Base-by-base conservation (phyloP, 2,888 invertebrate species). In the Cantharis rustica region DNA sequence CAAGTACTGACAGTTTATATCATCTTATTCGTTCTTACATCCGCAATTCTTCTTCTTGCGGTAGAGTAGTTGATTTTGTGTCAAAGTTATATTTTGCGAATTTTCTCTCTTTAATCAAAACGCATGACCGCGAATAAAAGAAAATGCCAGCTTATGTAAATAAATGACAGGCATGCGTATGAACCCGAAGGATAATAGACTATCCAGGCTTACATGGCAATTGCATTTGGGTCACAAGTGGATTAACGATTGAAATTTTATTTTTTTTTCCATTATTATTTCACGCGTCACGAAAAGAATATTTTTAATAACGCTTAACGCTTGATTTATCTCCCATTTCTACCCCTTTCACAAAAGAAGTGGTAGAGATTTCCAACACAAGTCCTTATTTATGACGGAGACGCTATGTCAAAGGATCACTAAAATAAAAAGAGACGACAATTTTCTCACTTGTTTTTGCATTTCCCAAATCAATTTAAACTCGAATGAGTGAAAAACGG, bases 181-280 rank as follows among this genome's bases (percentile, higher is more conserved):
- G 63, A 47, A 61, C 76, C 75, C 68, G 72, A 79, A 78, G 81
- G 82, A 81, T 83, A 81, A 80, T 81, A 84, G 84, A 85, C 82
- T 82, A 83, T 81, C 81, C 79, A 78, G 81, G 83, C 83, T 85
- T 86, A 86, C 86, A 86, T 80, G 84, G 84, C 84, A 85, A 86
- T 85, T 84, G 86, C 86, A 86, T 86, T 86, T 85, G 84, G 86
- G 85, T 86, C 84, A 84, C 82, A 85, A 84, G 85, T 84, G 84
- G 86, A 85, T 86, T 85, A 85, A 82, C 76, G 80, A 81, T 82
- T 77, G 82, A 82, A 81, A 82, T 83, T 82, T 82, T 80, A 79
- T 80, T 81, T 81, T 27, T 80, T 80, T 79, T 79, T 81, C 78
- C 62, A 20, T 63, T 69, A 69, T 66, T 71, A 76, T 70, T 68